Percentiles rank a stretch among this genome's conserved stretches.
phyloP scores from a whole-genome alignment of 2,797 vertebrate species.

The Chiloscyllium punctatum region DNA sequence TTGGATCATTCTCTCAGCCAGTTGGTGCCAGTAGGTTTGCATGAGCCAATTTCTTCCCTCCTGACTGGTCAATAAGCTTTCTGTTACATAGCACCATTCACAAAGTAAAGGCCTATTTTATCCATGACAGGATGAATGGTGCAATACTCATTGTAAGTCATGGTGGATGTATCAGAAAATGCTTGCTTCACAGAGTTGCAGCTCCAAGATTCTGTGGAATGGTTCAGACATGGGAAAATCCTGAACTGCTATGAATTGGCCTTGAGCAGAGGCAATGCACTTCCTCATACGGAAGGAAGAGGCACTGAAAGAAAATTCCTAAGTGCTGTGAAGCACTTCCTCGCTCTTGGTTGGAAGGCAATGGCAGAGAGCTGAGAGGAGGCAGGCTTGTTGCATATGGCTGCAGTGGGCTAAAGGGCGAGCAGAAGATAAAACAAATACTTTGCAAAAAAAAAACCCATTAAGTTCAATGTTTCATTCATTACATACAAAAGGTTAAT shows the following conservation, averaged over 20 bases:
- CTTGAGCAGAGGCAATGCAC: neutral
- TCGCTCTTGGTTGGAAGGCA: neutral
- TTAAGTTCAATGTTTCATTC: slow-evolving; percentile 12
- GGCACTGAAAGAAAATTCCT: neutral
- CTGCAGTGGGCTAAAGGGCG: neutral
- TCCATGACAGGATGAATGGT: neutral
- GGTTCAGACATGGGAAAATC: neutral
- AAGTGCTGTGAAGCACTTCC: neutral
- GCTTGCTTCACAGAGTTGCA: neutral
- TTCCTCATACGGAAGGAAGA: neutral
- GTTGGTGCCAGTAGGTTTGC: neutral
- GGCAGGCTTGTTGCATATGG: neutral
- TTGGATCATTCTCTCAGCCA: neutral
- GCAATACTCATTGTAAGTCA: neutral
- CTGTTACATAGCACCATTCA: neutral
- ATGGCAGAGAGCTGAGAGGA: neutral
- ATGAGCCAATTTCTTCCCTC: neutral
- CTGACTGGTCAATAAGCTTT: neutral
- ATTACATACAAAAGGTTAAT: slow-evolving; percentile 4
- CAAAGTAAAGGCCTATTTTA: neutral
- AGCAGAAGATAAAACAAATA: neutral
- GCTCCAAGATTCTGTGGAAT: neutral
- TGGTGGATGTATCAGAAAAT: neutral
- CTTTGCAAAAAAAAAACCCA: neutral
- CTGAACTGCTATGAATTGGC: neutral